A percentile compares a stretch with the other conserved stretches of the same genome.
Evolutionary conservation across 1,140 invertebrate species (phyloP).

Genomic region (Pseudomyrmex pallidus): DNA sequence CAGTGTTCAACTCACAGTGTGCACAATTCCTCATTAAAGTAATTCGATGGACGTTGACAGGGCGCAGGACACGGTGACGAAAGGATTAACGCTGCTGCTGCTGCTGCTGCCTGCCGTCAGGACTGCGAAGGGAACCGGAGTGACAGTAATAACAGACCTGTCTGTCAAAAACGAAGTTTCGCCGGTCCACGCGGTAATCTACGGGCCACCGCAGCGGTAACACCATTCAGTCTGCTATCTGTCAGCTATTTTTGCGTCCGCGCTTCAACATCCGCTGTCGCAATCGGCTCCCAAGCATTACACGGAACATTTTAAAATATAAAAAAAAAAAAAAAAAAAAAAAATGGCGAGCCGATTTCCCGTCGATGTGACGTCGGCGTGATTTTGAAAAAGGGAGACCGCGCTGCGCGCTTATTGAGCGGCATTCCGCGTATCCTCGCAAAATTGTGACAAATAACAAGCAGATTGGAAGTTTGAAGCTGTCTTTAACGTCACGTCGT

Average conservation of each 20-base stretch:
- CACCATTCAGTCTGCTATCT: slow-evolving; percentile 72
- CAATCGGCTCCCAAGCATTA: slow-evolving; percentile 65
- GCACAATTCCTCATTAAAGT: slow-evolving; percentile 69
- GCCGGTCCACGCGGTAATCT: slow-evolving; percentile 63
- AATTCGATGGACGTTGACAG: slow-evolving; percentile 68
- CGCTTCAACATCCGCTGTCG: slow-evolving; percentile 57
- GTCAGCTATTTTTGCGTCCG: slow-evolving; percentile 76
- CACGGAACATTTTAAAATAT: slow-evolving; percentile 52
- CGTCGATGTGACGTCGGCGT: slow-evolving; percentile 42
- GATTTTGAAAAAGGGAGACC: slow-evolving; percentile 44
- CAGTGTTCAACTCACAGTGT: slow-evolving; percentile 47
- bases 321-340: slow-evolving; percentile 52
- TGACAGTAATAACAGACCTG: slow-evolving; percentile 80
- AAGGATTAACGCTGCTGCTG: slow-evolving; percentile 69
- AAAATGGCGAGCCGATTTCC: slow-evolving; percentile 28
- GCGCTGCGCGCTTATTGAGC: slow-evolving; percentile 27
- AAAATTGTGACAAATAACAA: slow-evolving; percentile 52
- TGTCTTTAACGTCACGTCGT: slow-evolving; percentile 56
- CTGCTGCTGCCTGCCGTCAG: slow-evolving; percentile 12
- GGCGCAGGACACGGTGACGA: slow-evolving; percentile 65
- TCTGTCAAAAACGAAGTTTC: slow-evolving; percentile 77
- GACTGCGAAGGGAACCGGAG: slow-evolving; percentile 63
- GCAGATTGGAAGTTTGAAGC: slow-evolving; percentile 40
- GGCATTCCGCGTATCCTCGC: slow-evolving; percentile 13
- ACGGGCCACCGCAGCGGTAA: slow-evolving; percentile 62